Evolutionary conservation across 2,797 vertebrate species (phyloP), one percentile per base, ranked within the genome.

Genomic region (Naso thynnoides): DNA sequence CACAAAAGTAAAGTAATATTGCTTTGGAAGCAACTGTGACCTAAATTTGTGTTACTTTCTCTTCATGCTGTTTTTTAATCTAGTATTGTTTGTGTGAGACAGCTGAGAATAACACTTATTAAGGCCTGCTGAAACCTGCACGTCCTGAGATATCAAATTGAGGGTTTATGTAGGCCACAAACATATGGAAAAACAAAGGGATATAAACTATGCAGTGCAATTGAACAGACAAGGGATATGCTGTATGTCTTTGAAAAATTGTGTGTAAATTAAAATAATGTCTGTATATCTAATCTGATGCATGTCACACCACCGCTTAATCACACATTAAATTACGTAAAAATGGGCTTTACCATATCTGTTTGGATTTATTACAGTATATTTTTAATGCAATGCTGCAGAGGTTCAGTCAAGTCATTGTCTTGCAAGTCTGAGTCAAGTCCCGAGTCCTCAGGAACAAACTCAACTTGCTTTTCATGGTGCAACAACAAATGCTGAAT

Each of bases 1-100:
- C 36, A 76, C 48, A 49, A 41, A 36, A n/a, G 29, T 33, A 50
- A 71, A 47, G 27, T 64, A 3, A 78, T 69, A 78, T 66, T 78
- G 71, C 71, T 33, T 78, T n/a, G 3, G 58, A 81, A 73, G 57
- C 33, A 2, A 47, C 23, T 66, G 26, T 31, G 29, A 26, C 24
- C 29, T 21, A 57, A 42, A 70, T 58, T 42, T 61, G 2, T 14
- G 0, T 70, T 11, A 36, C 15, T 56, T 70, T 53, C 0, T 9
- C 60, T 42, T 69, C 27, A 65, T 26, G 33, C 16, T 15, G 0
- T n/a, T n/a, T n/a, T 56, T 6, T 65, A 14, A 53, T 44, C 59
- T 55, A 15, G 33, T 18, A 6, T 26, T 16, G 8, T 27, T 63
- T 52, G 8, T 55, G 18, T 3, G n/a, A 11, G 9, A 24, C 21